A percentile compares a stretch with the other conserved stretches of the same genome.
phyloP scores from a whole-genome alignment of 2,113 vertebrate species.

The Rhabdomys dilectus region DNA sequence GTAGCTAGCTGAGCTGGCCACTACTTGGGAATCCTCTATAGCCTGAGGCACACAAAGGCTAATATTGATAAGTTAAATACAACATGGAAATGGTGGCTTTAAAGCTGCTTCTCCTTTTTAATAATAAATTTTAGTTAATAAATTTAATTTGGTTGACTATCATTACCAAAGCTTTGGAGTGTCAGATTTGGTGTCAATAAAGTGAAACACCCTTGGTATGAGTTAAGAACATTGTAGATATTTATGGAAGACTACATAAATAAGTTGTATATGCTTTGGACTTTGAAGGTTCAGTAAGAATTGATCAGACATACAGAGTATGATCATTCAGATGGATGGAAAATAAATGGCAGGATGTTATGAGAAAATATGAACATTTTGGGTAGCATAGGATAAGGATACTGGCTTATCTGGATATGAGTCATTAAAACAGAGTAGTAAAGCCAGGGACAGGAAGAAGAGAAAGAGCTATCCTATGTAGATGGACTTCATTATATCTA shows the following conservation, averaged over 20 bases:
- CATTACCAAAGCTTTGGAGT: neutral
- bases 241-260: neutral
- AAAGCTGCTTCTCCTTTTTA: neutral
- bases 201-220: too few species aligned
- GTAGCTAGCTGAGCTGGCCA: neutral
- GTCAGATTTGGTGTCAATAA: neutral
- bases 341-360: neutral
- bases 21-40: neutral
- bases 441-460: neutral
- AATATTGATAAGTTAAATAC: neutral
- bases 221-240: neutral
- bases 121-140: constrained; percentile 53
- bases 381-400: neutral
- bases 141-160: neutral
- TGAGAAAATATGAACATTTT: neutral
- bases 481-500: neutral
- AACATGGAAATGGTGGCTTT: constrained; percentile 41
- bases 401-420: neutral
- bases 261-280: neutral
- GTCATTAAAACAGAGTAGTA: neutral
- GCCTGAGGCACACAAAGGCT: neutral
- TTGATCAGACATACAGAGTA: neutral
- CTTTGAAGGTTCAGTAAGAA: neutral
- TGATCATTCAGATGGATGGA: neutral
- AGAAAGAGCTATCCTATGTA: neutral